These are phyloP conservation scores for Toxostoma redivivum DNA, from an alignment of 2,113 vertebrate species.

Conservation along the genomic window DNA sequence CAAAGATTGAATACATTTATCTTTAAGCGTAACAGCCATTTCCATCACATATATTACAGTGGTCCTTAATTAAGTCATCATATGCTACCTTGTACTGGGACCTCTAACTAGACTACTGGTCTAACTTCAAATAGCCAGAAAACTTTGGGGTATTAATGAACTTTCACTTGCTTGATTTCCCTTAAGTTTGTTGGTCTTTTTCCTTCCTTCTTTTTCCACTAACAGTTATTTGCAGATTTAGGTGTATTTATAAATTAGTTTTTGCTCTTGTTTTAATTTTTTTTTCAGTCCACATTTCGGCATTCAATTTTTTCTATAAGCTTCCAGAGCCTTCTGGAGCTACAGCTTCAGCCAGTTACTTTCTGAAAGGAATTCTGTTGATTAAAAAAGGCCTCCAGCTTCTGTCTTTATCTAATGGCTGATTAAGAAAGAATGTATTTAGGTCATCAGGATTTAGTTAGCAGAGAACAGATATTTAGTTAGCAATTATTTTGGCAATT, in stretches of 20 bases:
- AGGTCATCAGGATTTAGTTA: neutral
- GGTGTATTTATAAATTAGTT: neutral
- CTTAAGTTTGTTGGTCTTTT: neutral
- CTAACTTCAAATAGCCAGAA: neutral
- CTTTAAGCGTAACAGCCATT: neutral
- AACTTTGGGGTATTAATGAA: neutral
- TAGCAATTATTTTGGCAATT: neutral
- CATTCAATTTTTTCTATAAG: neutral
- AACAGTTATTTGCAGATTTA: neutral
- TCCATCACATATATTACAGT: neutral
- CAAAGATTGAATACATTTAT: neutral
- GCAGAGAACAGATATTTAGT: neutral
- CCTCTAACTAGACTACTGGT: neutral
- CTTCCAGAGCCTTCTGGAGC: neutral
- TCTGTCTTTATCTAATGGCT: neutral
- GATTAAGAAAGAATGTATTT: neutral
- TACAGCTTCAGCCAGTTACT: neutral
- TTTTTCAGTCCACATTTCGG: neutral
- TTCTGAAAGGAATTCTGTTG: neutral
- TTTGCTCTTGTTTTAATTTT: neutral
- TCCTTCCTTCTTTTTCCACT: accelerated
- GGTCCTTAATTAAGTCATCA: neutral
- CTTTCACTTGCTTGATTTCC: neutral
- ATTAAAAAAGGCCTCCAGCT: neutral
- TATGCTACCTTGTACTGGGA: neutral